Conservation (phyloP, 2,797 vertebrate species). For the Sebastes hubbsi region DNA sequence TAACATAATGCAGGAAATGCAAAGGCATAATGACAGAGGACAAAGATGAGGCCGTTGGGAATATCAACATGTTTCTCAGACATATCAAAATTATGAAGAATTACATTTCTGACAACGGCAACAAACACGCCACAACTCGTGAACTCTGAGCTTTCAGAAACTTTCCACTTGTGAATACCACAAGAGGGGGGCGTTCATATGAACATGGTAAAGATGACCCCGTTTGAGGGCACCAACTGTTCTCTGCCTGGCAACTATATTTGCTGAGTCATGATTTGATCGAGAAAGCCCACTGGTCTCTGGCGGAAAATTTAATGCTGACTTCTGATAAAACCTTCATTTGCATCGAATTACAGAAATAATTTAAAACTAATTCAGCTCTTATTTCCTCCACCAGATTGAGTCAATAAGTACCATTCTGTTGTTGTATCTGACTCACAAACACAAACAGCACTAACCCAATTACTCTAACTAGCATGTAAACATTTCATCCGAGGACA, state of each 20-base stretch:
- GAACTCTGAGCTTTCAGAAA: no score
- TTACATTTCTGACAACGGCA: no score
- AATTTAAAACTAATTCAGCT: not conserved
- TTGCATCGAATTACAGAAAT: slow-evolving; percentile 23
- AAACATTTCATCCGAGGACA: not conserved
- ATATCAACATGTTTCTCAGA: no score
- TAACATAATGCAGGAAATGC: no score
- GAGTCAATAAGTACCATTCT: not conserved
- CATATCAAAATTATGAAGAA: no score
- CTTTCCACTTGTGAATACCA: no score
- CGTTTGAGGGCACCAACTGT: not conserved
- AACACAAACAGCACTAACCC: not conserved
- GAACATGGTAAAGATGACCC: no score
- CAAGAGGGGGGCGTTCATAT: no score
- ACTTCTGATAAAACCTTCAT: not conserved
- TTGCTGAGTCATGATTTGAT: slow-evolving; percentile 18
- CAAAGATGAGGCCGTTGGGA: no score
- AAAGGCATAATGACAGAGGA: no score
- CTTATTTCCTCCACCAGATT: slow-evolving; percentile 3
- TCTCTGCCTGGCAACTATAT: not conserved
- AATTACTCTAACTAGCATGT: not conserved
- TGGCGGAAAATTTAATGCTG: not conserved
- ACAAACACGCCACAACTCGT: no score
- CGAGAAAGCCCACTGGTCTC: not conserved
- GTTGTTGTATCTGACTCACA: not conserved